phyloP scores from a whole-genome alignment of 2,113 vertebrate species.

The Cathartes aura region DNA sequence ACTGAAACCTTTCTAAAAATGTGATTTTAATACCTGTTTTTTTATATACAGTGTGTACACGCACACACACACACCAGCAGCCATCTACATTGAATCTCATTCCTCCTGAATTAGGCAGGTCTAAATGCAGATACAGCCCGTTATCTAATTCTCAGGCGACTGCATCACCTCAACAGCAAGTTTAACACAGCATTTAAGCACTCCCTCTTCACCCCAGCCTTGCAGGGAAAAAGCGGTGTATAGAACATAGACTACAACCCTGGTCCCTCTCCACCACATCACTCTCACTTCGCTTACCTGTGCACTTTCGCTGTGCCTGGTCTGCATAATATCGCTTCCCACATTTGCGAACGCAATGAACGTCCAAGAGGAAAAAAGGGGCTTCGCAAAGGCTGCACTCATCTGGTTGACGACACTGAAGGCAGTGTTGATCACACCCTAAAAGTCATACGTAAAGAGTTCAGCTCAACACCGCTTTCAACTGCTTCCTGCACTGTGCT shows the following conservation, averaged over 20 bases:
- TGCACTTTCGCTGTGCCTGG: constrained; percentile 63
- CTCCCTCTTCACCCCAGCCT: not conserved
- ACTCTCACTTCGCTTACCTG: constrained; percentile 66
- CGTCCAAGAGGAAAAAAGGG: constrained; percentile 74
- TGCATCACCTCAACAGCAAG: not conserved
- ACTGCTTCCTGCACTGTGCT: not conserved
- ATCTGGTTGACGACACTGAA: constrained; percentile 75
- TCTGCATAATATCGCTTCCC: constrained; percentile 77
- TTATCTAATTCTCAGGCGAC: not conserved
- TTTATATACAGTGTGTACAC: not conserved
- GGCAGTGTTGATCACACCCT: constrained; percentile 88
- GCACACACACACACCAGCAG: not conserved
- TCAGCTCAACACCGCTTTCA: not conserved
- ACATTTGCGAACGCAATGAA: constrained; percentile 83
- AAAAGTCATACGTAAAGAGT: not conserved
- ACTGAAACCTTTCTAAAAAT: not conserved
- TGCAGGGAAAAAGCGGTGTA: not conserved
- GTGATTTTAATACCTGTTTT: not conserved
- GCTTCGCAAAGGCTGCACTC: constrained; percentile 81
- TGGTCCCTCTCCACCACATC: not conserved
- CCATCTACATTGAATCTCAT: not conserved
- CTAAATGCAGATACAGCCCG: not conserved
- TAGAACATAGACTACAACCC: not conserved
- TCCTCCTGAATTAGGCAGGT: not conserved
- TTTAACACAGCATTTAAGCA: not conserved